Evolutionary conservation across 2,797 vertebrate species (phyloP).

Genomic region (Morus bassanus): DNA sequence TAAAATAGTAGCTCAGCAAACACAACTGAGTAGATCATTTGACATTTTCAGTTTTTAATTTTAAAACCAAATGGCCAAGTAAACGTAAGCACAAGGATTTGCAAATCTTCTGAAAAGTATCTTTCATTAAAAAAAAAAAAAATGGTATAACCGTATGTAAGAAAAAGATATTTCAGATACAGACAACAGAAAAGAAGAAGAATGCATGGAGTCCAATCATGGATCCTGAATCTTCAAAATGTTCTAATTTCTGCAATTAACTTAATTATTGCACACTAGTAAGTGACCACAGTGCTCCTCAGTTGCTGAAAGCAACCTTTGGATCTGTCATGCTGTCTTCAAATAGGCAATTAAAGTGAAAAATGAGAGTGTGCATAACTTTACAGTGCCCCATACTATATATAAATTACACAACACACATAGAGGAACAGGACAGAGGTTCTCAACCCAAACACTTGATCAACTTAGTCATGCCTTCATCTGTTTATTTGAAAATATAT

Average conservation of each 20-base stretch:
- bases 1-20: neutral
- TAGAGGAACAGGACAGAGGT: conserved; percentile 32
- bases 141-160: neutral
- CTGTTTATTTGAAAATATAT: conserved; percentile 9
- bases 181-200: neutral
- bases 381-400: conserved; percentile 43
- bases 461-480: conserved; percentile 43
- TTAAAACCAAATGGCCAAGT: neutral
- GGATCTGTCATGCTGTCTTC: conserved; percentile 68
- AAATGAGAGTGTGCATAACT: conserved; percentile 70
- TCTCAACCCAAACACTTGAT: conserved; percentile 56
- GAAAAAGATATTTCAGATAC: neutral
- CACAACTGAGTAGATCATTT: neutral
- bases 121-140: neutral
- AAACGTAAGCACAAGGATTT: neutral
- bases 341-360: conserved; percentile 79
- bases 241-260: conserved; percentile 65
- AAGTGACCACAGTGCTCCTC: conserved; percentile 45
- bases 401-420: conserved; percentile 54
- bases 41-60: neutral
- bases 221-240: conserved; percentile 9
- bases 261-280: conserved; percentile 63
- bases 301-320: conserved; percentile 72
- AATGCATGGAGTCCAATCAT: neutral
- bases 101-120: neutral